Evolutionary conservation across 2,888 invertebrate species (phyloP), one percentile per base, ranked within the genome.

Genomic region (Aphidius colemani): DNA sequence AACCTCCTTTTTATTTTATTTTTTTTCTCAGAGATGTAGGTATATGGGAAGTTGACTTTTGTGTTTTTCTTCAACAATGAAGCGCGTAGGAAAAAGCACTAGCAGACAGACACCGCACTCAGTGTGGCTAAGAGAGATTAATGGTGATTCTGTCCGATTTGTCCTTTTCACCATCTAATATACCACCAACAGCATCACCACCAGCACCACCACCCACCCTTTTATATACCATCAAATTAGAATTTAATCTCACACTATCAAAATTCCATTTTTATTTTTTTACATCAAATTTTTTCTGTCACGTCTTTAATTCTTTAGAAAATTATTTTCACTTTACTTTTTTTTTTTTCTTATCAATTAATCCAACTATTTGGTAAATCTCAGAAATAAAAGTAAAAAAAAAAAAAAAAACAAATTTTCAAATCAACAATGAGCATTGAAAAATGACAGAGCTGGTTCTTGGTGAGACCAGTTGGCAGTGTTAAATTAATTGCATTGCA

Each of bases 81-180:
- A 58, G 44, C 59, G 56, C 7, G 45, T 13, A 41, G 10, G 43
- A 49, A 51, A 39, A 53, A 53, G 53, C 58, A 61, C 53, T 53
- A 51, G 40, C 45, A 55, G 61, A 18, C 3, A 65, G 58, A 58
- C 53, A 61, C 50, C 64, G 64, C 56, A 50, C 56, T 64, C 49
- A 50, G 60, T 61, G 61, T 61, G 60, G 67, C 70, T 70, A 70
- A 70, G 70, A 69, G 70, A 70, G 70, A 70, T 70, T 70, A 70
- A 70, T 70, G 69, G 69, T 5, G 30, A 30, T 64, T 46, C 55
- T 39, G 48, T 58, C 61, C 18, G 61, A 65, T 61, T 65, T 65
- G 61, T 65, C 61, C 65, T 65, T 61, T 65, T 61, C 30, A 57
- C 65, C 57, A 66, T 69, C 61, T 65, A 53, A 50, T 30, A 5